Base-by-base conservation (phyloP, 2,113 vertebrate genomes). In the Phrynosoma platyrhinos region DNA sequence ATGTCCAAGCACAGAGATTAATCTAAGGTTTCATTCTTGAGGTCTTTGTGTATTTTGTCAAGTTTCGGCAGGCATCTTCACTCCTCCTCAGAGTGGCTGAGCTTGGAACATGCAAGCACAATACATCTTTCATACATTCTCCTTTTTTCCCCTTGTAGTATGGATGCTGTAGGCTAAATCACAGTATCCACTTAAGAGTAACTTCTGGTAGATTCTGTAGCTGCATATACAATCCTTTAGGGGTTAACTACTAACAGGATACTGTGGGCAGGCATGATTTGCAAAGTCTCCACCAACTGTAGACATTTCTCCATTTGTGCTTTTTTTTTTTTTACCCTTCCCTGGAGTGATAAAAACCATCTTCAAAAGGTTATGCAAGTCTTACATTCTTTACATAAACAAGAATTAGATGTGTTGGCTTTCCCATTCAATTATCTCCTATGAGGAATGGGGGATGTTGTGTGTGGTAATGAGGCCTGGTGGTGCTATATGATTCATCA, bases 391-490 rank as follows among this genome's bases (percentile, higher is more conserved):
- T 55, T 55, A 69, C 77, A 79, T 71, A 55, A 79, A 79, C 79
- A 55, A 69, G 64, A 36, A 53, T 40, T 69, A 84, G 72, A 86
- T 84, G 88, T 75, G 79, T 87, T 88, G 83, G 42, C 69, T 86
- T 32, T 82, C 75, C 76, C 90, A 84, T 83, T 90, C 6, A 23
- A 40, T 91, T 93, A 84, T 75, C 77, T 58, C 47, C 78, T 66
- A 13, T 66, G 75, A 90, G 52, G 74, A 84, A 78, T 68, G 76
- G 74, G 91, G 92, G 92, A 14, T 74, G 32, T 89, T 84, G 13
- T 32, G 58, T 91, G 27, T 87, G 62, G 42, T 91, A 94, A 92
- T 90, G 68, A 85, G 68, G 83, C 82, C 72, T 42, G 64, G 25
- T 82, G 79, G 53, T 89, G 72, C 64, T 91, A 52, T 8, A 36